These are phyloP conservation scores for Leptoclinus maculatus DNA, from an alignment of 2,797 vertebrate species.

Conservation along the genomic window DNA sequence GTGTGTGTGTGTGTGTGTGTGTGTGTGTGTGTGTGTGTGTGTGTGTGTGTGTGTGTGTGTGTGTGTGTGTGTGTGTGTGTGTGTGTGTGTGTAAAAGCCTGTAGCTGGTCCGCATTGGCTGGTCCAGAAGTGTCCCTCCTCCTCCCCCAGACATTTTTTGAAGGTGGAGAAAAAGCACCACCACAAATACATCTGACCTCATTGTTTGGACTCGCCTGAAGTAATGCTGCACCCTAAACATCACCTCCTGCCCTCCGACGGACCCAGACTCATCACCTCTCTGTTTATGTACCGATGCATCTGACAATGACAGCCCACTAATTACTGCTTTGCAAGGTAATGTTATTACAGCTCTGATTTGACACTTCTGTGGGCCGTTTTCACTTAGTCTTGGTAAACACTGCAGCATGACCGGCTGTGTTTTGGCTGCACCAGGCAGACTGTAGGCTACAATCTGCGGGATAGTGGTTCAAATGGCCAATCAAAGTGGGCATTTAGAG, in stretches of 20 bases:
- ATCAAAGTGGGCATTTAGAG: slow-evolving; percentile 38
- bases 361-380: slow-evolving; percentile 56
- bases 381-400: slow-evolving; percentile 46
- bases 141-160: slow-evolving; percentile 18
- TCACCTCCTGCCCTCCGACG: slow-evolving; percentile 22
- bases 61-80: slow-evolving; percentile 5
- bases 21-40: too few species aligned
- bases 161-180: slow-evolving; percentile 36
- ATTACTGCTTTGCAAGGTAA: slow-evolving; percentile 41
- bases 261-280: slow-evolving; percentile 53
- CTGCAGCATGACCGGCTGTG: slow-evolving; percentile 27
- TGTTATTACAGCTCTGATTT: slow-evolving; percentile 62
- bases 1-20: too few species aligned
- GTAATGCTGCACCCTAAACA: slow-evolving; percentile 44
- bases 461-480: slow-evolving; percentile 38
- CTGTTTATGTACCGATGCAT: slow-evolving; percentile 49
- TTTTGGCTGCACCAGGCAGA: slow-evolving; percentile 39
- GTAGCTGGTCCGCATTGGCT: neutral
- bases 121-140: neutral
- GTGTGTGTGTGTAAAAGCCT: slow-evolving; percentile 22
- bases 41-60: too few species aligned
- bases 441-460: slow-evolving; percentile 21
- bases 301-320: slow-evolving; percentile 45
- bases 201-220: slow-evolving; percentile 58
- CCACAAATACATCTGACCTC: slow-evolving; percentile 62